A percentile compares a stretch with the other conserved stretches of the same genome.
Conservation (phyloP, 2,113 vertebrate genomes). For the Oryzias javanicus region DNA sequence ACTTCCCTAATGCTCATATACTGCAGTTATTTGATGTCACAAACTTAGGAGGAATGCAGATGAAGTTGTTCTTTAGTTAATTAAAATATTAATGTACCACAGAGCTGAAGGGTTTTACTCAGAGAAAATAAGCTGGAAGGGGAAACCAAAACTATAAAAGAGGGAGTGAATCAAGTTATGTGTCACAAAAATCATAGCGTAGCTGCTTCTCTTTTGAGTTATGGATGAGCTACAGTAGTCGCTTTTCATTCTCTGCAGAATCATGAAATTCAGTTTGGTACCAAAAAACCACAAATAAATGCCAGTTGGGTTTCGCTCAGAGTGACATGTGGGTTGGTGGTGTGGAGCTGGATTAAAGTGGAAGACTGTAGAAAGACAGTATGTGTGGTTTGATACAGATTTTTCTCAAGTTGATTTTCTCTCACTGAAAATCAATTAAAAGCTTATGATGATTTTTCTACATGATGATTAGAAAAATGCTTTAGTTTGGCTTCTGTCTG, state of each 20-base stretch:
- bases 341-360: constrained; percentile 62
- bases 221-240: constrained; percentile 70
- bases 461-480: no score
- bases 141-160: constrained; percentile 40
- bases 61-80: constrained; percentile 12
- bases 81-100: constrained; percentile 15
- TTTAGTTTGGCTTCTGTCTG: no score
- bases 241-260: constrained; percentile 56
- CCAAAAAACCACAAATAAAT: constrained; percentile 77
- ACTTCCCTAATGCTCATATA: constrained; percentile 3
- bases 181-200: constrained; percentile 66
- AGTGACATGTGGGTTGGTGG: constrained; percentile 75
- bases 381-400: constrained; percentile 57
- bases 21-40: constrained; percentile 12
- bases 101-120: constrained; percentile 24
- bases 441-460: no score
- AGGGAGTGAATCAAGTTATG: constrained; percentile 52
- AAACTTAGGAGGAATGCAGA: constrained; percentile 5
- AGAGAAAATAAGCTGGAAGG: constrained; percentile 37
- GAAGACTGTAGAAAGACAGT: constrained; percentile 64
- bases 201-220: constrained; percentile 69
- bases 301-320: constrained; percentile 69
- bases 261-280: constrained; percentile 71
- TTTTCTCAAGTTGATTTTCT: constrained; percentile 34
- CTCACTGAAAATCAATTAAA: constrained; percentile 19